Base-by-base conservation (phyloP, 2,888 invertebrate genomes). In the Notodonta ziczac region DNA sequence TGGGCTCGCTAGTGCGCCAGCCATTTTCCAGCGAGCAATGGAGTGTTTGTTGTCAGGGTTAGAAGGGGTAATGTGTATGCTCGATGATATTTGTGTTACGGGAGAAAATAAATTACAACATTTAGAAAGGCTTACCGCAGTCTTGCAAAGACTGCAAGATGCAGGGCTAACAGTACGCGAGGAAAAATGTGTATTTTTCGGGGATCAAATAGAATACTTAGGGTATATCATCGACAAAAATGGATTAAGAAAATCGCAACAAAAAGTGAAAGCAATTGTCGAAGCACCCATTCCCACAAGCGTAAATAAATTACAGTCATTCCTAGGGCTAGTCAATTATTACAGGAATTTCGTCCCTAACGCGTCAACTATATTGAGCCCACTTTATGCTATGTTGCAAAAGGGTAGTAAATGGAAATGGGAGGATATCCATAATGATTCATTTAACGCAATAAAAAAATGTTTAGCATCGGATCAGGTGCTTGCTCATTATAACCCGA, bases 301-400 rank as follows among this genome's bases (percentile, higher is more conserved):
- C 16, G 61, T 74, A 0, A 57, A 35, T n/a, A 56, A 67, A 8
- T 57, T 77, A 35, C 70, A 76, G 59, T 74, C 71, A 2, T 74
- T 73, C 61, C 56, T 74, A 56, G 76, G 72, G 0, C 54, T 76
- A 2, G 59, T 65, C 0, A 76, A 76, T 56, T 74, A 73, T 39
- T 76, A 65, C 35, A 32, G 53, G 53, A 53, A 56, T 53, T 70
- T 72, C 56, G 57, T 69, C 4, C 64, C 71, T 0, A n/a, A 60
- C 1, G 63, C 63, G 0, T 53, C 51, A 58, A n/a, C 63, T 62
- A 13, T 74, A 8, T 39, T 72, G 8, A 59, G 63, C 35, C 69
- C 69, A 0, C 58, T 74, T 7, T 69, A 70, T 44, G 53, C 71
- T 0, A 24, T 73, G 42, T 56, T 73, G 50, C 63, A 60, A 14